A percentile compares a stretch with the other conserved stretches of the same genome.
These are phyloP conservation scores for Charadrius vociferus DNA, from an alignment of 2,113 vertebrate species.

Conservation along the genomic window DNA sequence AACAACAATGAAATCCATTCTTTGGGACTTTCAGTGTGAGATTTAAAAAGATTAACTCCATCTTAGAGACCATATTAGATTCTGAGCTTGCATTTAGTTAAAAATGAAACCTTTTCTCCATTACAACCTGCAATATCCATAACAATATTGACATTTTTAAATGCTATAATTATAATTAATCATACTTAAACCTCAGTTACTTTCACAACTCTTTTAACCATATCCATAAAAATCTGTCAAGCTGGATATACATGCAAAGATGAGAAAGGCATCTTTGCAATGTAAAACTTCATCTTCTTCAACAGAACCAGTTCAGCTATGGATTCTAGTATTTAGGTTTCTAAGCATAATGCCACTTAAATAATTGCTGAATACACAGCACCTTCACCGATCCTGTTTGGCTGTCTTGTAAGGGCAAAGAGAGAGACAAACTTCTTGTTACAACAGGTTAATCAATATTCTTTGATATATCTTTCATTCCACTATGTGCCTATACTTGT, in stretches of 20 bases:
- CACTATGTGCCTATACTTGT: background rate
- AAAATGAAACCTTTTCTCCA: background rate
- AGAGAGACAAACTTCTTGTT: background rate
- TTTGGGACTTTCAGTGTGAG: background rate
- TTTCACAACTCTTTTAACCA: background rate
- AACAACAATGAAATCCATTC: background rate
- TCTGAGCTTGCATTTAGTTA: background rate
- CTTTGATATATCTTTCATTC: background rate
- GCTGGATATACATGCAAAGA: background rate
- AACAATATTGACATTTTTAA: background rate
- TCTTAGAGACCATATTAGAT: background rate
- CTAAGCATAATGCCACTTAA: background rate
- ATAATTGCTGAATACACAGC: background rate
- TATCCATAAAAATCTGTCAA: background rate
- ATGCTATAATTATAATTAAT: background rate
- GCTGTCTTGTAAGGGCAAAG: background rate
- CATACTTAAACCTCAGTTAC: background rate
- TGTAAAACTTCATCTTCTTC: background rate
- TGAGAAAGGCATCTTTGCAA: background rate
- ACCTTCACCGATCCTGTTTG: background rate
- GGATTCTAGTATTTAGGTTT: background rate
- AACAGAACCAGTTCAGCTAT: background rate
- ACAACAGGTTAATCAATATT: background rate
- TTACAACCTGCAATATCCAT: background rate
- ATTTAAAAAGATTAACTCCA: slow-evolving; percentile 8